Conservation (phyloP, 2,888 invertebrate species). For the Platycnemis pennipes region DNA sequence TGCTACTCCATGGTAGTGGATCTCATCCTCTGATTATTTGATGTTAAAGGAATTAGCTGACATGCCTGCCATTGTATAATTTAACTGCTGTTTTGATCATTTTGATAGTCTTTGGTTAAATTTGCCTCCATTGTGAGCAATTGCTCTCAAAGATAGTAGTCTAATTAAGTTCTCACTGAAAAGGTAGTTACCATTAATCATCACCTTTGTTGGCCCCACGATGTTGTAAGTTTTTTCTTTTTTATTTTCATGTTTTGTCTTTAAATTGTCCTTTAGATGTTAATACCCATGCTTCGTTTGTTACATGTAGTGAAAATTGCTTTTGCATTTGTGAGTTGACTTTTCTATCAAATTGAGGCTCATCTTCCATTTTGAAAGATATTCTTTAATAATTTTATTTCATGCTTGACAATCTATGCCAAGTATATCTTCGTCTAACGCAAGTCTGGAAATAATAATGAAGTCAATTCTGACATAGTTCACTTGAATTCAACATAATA, state of each 20-base stretch:
- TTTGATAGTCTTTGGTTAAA: background rate
- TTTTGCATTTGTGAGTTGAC: background rate
- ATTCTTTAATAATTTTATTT: background rate
- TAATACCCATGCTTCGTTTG: background rate
- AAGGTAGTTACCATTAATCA: background rate
- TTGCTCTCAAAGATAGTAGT: background rate
- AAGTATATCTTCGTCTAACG: background rate
- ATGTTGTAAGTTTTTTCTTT: background rate
- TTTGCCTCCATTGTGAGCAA: background rate
- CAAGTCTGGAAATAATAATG: background rate
- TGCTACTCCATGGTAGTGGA: slow-evolving; percentile 12
- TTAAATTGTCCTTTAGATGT: background rate
- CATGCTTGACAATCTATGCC: background rate
- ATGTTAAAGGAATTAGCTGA: background rate
- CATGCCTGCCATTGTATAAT: background rate
- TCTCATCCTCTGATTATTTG: background rate
- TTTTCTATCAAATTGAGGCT: slow-evolving; percentile 1
- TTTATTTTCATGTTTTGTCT: background rate
- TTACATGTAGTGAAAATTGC: background rate
- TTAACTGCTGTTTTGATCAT: background rate
- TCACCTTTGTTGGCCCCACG: background rate
- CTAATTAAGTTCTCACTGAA: background rate
- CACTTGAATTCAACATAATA: background rate
- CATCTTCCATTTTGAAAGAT: background rate
- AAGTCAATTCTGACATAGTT: background rate